phyloP scores from a whole-genome alignment of 53 echinoderm and acorn worm species.

The Apostichopus leukothele region DNA sequence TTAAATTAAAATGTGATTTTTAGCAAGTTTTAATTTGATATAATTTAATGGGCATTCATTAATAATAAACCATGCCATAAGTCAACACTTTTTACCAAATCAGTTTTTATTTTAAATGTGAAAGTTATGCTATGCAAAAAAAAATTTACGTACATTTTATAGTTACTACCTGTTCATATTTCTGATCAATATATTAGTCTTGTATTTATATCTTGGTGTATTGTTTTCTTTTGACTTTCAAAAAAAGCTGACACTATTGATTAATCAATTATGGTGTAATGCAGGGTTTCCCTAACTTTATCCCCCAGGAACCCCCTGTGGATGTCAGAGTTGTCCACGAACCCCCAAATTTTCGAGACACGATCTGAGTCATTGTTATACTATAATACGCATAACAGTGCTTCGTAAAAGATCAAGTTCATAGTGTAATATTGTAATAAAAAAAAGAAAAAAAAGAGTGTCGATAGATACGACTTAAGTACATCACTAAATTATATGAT shows the following conservation, averaged over 20 bases:
- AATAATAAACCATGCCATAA: neutral
- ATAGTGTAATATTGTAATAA: too few species aligned
- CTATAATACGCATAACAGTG: too few species aligned
- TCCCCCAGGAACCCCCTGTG: too few species aligned
- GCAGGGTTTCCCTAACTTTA: too few species aligned
- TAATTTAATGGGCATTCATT: neutral
- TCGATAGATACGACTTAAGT: too few species aligned
- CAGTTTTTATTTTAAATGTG: neutral
- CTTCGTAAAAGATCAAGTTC: too few species aligned
- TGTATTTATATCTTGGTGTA: neutral
- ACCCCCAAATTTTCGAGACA: too few species aligned
- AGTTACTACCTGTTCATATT: neutral
- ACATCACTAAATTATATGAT: too few species aligned
- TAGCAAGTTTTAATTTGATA: neutral
- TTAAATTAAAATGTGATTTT: neutral
- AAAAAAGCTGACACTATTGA: neutral
- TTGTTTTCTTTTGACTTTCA: neutral
- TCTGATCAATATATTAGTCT: conserved; percentile 10
- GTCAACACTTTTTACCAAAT: neutral
- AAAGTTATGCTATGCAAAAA: neutral
- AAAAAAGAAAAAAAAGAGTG: too few species aligned
- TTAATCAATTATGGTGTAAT: too few species aligned
- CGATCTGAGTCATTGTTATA: too few species aligned
- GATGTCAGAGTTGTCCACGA: too few species aligned
- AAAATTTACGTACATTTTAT: neutral